Evolutionary conservation across 2,113 vertebrate species (phyloP).

Genomic region (Saccopteryx bilineata): DNA sequence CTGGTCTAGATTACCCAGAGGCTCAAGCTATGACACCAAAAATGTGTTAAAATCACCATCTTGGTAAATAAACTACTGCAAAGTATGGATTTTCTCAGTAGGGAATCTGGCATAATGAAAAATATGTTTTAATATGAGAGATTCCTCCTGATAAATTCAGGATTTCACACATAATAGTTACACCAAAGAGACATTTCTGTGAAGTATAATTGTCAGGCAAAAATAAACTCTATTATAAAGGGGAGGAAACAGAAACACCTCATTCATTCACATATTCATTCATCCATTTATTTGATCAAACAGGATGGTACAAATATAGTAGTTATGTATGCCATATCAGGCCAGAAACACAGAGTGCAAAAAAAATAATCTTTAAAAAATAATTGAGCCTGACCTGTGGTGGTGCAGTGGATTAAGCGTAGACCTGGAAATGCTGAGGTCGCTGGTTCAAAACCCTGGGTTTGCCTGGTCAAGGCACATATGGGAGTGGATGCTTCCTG

Average conservation of each 20-base stretch:
- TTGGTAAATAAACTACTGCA: neutral
- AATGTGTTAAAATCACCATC: neutral
- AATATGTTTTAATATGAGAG: slow-evolving; percentile 28
- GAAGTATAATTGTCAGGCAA: neutral
- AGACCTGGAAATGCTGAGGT: too few species aligned
- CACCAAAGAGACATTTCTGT: neutral
- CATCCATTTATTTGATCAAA: neutral
- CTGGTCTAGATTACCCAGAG: neutral
- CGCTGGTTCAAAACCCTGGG: too few species aligned
- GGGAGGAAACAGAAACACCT: slow-evolving; percentile 12
- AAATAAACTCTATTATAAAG: neutral
- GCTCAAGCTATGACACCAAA: neutral
- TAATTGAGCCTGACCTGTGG: neutral
- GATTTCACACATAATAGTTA: neutral
- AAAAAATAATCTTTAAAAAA: neutral
- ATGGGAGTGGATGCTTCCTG: too few species aligned
- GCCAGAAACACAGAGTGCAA: neutral
- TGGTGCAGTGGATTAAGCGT: too few species aligned
- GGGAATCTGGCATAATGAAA: neutral
- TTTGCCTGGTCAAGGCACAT: too few species aligned
- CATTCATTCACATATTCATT: neutral
- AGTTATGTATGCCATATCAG: neutral
- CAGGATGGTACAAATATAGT: neutral
- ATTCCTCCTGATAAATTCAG: slow-evolving; percentile 1
- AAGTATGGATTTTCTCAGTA: slow-evolving; percentile 29